Conservation (phyloP, 2,113 vertebrate species). For the Numenius arquata region DNA sequence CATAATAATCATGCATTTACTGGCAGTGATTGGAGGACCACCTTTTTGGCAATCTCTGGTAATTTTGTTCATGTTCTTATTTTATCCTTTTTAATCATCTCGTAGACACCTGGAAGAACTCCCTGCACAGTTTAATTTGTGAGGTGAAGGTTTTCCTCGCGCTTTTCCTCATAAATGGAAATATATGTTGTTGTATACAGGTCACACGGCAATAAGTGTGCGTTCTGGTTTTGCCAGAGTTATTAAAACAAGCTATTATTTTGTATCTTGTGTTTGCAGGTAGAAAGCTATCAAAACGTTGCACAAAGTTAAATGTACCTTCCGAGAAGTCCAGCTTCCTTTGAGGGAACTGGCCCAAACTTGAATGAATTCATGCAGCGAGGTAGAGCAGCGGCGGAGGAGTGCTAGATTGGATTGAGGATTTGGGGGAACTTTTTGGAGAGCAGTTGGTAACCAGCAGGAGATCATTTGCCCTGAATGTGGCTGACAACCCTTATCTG, state of each 20-base stretch:
- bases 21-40: slow-evolving; percentile 97
- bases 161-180: not conserved
- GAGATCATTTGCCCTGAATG: not conserved
- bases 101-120: not conserved
- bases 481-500: not conserved
- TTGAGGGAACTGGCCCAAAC: not conserved
- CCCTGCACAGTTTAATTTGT: not conserved
- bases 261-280: not conserved
- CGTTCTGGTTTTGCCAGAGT: not conserved
- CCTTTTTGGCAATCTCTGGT: slow-evolving; percentile 98
- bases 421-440: not conserved
- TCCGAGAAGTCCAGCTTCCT: not conserved
- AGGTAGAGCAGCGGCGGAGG: not conserved
- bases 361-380: not conserved
- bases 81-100: not conserved
- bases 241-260: not conserved
- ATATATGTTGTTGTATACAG: not conserved
- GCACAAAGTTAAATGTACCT: not conserved
- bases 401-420: not conserved
- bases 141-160: not conserved
- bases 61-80: slow-evolving; percentile 73
- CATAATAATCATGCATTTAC: slow-evolving; percentile 98
- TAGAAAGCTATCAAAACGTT: not conserved
- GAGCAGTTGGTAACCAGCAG: not conserved
- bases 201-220: not conserved